phyloP scores from a whole-genome alignment of 1,140 invertebrate species.

The Tyrophagus putrescentiae region DNA sequence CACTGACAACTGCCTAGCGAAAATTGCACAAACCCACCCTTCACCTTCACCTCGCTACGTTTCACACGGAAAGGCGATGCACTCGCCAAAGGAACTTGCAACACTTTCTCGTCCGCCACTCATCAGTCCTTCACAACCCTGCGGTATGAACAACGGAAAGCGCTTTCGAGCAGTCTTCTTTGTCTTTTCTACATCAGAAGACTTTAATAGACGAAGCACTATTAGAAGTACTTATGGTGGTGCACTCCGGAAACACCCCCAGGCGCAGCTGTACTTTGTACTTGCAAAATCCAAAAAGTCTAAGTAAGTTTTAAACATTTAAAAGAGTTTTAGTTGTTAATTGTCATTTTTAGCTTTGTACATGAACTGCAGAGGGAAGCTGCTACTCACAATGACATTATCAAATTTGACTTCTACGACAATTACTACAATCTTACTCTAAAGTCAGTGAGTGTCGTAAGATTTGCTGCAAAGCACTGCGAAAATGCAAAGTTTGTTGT shows the following conservation, averaged over 20 bases:
- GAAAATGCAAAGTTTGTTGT: slow-evolving; percentile 49
- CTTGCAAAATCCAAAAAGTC: background rate
- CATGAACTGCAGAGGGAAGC: slow-evolving; percentile 24
- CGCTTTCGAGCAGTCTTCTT: background rate
- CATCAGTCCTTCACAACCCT: background rate
- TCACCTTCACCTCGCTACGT: too few species aligned
- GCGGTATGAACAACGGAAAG: background rate
- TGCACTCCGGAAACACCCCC: background rate
- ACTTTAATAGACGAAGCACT: background rate
- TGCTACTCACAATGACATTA: slow-evolving; percentile 25
- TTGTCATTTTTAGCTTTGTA: slow-evolving; percentile 12
- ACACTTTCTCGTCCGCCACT: background rate
- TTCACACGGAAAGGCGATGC: background rate
- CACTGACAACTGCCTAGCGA: background rate
- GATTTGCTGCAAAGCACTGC: slow-evolving; percentile 46
- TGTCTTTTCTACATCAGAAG: background rate
- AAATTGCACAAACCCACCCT: background rate
- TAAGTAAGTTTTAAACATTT: background rate
- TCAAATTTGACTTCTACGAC: slow-evolving; percentile 30
- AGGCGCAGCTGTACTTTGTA: background rate
- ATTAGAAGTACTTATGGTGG: slow-evolving; percentile 6
- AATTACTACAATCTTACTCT: slow-evolving; percentile 32
- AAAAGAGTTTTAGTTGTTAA: background rate
- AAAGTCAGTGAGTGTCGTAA: slow-evolving; percentile 31
- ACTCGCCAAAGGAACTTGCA: background rate